Base-by-base conservation (phyloP, 2,888 invertebrate species). In the Oscheius myriophilus region DNA sequence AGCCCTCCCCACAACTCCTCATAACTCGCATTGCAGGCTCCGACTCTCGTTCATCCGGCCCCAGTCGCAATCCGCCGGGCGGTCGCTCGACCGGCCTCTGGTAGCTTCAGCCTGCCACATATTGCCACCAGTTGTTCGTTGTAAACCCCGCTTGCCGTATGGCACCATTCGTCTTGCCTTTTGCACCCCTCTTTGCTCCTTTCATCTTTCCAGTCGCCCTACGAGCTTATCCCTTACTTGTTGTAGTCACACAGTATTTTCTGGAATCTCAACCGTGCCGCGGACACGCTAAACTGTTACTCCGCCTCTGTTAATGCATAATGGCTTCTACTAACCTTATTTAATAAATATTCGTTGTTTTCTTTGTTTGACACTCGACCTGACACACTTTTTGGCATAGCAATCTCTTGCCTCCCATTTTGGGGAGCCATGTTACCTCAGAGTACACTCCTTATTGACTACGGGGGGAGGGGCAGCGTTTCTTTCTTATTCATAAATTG, bases 81-180 rank as follows among this genome's bases (percentile, higher is more conserved):
- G 79, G 79, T 46, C 51, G 77, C 41, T 64, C 78, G 26, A 77
- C 75, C 16, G 74, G 76, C 42, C 73, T 80, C 25, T 80, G 80
- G 80, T 80, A 73, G 67, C 42, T 18, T 54, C 23, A 25, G 16
- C 54, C 26, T 16, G 23, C 54, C 43, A 21, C 41, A 51, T 63
- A 45, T 45, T 46, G 53, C 53, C 63, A 42, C 41, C 58, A 42
- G 23, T 54, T 54, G 53, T 54, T 26, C 25, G 58, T 58, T 58
- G 58, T 58, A 58, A 58, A 43, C 33, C 33, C 33, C 33, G 33
- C 33, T 33, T 33, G 33, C 33, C 33, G 33, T 33, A 33, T 33
- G 33, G 33, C 33, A 3, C 33, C 33, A 33, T 9, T 9, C 33
- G 4, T 6, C 33, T 33, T 33, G 3, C 33, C 33, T 33, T 33